These are phyloP conservation scores for Eucera pruinosa DNA, from an alignment of 2,888 invertebrate genomes.

Conservation along the genomic window DNA sequence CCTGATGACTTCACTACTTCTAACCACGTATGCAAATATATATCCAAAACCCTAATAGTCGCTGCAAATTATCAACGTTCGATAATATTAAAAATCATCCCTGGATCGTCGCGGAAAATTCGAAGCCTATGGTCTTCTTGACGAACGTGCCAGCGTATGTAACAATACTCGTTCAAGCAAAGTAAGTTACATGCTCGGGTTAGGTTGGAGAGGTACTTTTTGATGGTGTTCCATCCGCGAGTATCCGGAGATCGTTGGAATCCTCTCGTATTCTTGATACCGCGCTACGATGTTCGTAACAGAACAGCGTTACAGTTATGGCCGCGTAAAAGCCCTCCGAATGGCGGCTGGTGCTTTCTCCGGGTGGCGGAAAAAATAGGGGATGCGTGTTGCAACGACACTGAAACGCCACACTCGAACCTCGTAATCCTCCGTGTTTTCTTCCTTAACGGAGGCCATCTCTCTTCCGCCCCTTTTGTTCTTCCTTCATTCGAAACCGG, in stretches of 20 bases:
- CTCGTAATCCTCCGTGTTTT: conserved; percentile 59
- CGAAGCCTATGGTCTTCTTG: too few species aligned
- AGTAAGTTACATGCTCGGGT: too few species aligned
- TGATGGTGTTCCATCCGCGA: conserved; percentile 37
- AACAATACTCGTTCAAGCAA: too few species aligned
- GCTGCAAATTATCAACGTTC: too few species aligned
- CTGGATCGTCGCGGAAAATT: too few species aligned
- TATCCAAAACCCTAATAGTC: too few species aligned
- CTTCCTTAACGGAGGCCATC: conserved; percentile 47
- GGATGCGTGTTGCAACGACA: conserved; percentile 34
- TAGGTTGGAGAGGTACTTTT: too few species aligned
- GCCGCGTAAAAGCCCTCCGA: conserved; percentile 67
- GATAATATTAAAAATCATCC: too few species aligned
- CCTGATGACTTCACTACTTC: too few species aligned
- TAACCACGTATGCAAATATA: too few species aligned
- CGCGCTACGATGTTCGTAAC: conserved; percentile 50
- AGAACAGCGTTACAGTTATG: conserved; percentile 62
- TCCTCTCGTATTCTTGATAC: conserved; percentile 46
- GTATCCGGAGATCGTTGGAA: conserved; percentile 47
- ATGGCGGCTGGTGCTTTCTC: conserved; percentile 45
- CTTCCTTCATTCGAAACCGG: conserved; percentile 15
- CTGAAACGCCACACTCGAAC: conserved; percentile 19
- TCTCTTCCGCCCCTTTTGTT: conserved; percentile 29
- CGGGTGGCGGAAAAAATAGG: conserved; percentile 17
- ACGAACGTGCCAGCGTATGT: too few species aligned